Evolutionary conservation across 2,113 vertebrate genomes (phyloP).

Genomic region (Shinisaurus crocodilurus): DNA sequence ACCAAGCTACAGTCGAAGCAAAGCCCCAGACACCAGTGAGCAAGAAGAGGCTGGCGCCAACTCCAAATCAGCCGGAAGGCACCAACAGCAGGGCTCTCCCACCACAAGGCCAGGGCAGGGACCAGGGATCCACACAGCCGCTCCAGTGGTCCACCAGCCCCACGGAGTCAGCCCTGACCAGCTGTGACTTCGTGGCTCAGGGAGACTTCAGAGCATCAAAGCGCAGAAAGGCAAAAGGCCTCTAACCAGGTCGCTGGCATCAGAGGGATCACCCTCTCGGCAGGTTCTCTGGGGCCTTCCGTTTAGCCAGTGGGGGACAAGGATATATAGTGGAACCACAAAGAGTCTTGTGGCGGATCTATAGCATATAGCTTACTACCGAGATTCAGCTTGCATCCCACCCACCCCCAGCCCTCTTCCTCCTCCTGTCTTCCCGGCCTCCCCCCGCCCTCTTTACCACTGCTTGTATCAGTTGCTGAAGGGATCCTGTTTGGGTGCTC

Average conservation of each 20-base stretch:
- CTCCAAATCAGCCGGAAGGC: not conserved
- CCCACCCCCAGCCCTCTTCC: too few species aligned
- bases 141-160: too few species aligned
- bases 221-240: not conserved
- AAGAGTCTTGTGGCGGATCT: too few species aligned
- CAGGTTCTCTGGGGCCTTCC: not conserved
- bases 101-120: not conserved
- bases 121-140: not conserved
- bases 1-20: too few species aligned
- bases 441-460: not conserved
- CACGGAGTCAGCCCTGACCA: not conserved
- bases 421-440: rapidly evolving
- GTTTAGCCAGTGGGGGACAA: not conserved
- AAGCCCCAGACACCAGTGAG: not conserved
- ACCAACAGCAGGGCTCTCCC: too few species aligned
- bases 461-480: too few species aligned
- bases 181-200: not conserved
- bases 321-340: not conserved
- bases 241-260: rapidly evolving
- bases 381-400: too few species aligned
- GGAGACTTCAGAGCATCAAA: not conserved
- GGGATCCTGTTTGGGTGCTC: not conserved
- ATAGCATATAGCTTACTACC: too few species aligned
- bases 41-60: not conserved
- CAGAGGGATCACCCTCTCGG: not conserved